Evolutionary conservation across 2,113 vertebrate genomes (phyloP).

Genomic region (Chascanopsetta lugubris): DNA sequence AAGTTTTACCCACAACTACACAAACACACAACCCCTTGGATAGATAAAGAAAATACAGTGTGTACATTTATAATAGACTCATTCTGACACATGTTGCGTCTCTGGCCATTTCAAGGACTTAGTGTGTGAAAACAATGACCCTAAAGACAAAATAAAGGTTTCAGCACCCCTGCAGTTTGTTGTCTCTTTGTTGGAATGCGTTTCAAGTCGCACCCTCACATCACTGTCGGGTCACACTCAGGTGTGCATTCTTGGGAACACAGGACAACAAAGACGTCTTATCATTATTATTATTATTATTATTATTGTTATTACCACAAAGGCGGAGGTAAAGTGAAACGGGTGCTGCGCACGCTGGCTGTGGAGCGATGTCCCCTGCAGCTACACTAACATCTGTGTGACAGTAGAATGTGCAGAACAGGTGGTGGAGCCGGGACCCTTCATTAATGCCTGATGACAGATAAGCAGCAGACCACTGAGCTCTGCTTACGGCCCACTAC

Average conservation of each 20-base stretch:
- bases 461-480: slow-evolving; percentile 37
- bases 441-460: slow-evolving; percentile 69
- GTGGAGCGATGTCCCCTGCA: slow-evolving; percentile 30
- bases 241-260: slow-evolving; percentile 53
- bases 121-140: neutral
- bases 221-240: slow-evolving; percentile 16
- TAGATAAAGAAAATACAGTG: too few species aligned
- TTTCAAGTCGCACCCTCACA: slow-evolving; percentile 33
- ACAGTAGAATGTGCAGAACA: slow-evolving; percentile 45
- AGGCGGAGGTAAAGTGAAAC: slow-evolving; percentile 9
- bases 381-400: slow-evolving; percentile 61
- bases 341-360: slow-evolving; percentile 25
- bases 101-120: too few species aligned
- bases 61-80: too few species aligned
- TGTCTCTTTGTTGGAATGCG: neutral
- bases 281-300: neutral
- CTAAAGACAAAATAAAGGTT: neutral
- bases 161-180: neutral
- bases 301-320: slow-evolving; percentile 2
- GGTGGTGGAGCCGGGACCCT: slow-evolving; percentile 55
- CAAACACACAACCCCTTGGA: too few species aligned
- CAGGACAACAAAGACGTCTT: slow-evolving; percentile 45
- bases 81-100: too few species aligned
- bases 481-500: slow-evolving; percentile 5
- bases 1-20: too few species aligned